phyloP scores from a whole-genome alignment of 1,140 invertebrate genomes.

The Zaprionus gabonicus region DNA sequence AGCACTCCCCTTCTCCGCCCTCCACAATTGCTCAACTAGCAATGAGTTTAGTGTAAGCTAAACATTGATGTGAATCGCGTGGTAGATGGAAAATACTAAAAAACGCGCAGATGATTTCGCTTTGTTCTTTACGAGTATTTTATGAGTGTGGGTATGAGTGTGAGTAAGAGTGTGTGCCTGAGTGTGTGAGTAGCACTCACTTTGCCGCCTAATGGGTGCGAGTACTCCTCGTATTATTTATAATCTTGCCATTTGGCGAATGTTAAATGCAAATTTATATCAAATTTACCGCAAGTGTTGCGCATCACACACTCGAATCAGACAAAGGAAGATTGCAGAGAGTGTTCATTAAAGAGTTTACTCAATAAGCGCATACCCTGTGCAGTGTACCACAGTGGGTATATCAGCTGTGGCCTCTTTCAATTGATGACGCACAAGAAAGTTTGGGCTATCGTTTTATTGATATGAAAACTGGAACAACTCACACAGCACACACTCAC shows the following conservation, averaged over 20 bases:
- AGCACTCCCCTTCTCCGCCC: neutral
- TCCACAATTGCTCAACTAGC: neutral
- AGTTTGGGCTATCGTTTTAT: neutral
- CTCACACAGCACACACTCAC: neutral
- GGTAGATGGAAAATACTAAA: neutral
- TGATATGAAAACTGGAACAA: constrained; percentile 17
- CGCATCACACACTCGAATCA: neutral
- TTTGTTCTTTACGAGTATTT: constrained; percentile 3
- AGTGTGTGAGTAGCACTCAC: neutral
- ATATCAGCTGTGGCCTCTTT: neutral
- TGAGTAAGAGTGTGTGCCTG: neutral
- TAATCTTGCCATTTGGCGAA: neutral
- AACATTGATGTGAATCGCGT: neutral
- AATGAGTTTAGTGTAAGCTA: neutral
- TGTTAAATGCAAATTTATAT: neutral
- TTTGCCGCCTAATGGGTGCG: neutral
- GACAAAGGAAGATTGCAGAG: constrained; percentile 11
- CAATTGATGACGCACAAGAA: neutral
- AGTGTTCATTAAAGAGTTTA: neutral
- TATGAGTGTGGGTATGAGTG: neutral
- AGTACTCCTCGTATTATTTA: constrained; percentile 6
- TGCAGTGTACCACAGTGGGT: neutral
- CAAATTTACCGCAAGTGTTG: constrained; percentile 1
- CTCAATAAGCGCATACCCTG: neutral
- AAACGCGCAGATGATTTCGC: neutral